phyloP scores from a whole-genome alignment of 2,113 vertebrate genomes.

The Ovis aries region ARS-UI_Ramb_v3.0 NC_056080.1:102471501-102472000 shows the following conservation, averaged over 20 bases:
- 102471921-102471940: background rate
- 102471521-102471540: background rate
- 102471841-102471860: background rate
- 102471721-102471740: background rate
- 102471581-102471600: background rate
- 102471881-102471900: background rate
- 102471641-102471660: background rate
- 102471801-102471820: background rate
- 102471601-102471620: background rate
- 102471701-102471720: conserved; percentile 4
- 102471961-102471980: background rate
- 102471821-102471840: background rate
- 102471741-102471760: background rate
- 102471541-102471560: conserved; percentile 5
- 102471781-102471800: conserved; percentile 13
- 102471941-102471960: background rate
- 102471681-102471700: background rate
- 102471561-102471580: background rate
- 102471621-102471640: background rate
- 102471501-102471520: background rate
- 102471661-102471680: background rate
- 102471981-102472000: background rate
- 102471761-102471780: background rate
- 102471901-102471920: conserved; percentile 23
- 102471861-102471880: background rate